These are phyloP conservation scores for Cichlasoma orientale DNA, from an alignment of 2,797 vertebrate genomes.

Conservation along the genomic window DNA sequence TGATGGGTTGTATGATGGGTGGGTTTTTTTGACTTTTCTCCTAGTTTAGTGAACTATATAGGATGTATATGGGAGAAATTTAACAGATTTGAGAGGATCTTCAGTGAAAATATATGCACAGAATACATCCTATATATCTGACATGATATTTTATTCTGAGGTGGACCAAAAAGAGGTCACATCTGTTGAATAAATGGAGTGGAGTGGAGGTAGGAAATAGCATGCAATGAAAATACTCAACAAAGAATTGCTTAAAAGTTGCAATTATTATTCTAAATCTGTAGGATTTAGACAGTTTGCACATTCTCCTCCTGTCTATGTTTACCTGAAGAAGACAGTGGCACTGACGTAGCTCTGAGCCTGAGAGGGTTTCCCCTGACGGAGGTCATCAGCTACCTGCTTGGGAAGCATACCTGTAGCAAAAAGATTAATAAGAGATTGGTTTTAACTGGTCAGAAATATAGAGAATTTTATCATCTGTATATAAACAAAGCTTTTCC, in stretches of 20 bases:
- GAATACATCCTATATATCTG: no score
- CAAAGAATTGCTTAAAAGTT: neutral
- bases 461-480: neutral
- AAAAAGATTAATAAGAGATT: neutral
- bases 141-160: neutral
- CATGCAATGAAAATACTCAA: neutral
- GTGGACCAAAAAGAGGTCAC: no score
- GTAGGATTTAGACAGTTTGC: neutral
- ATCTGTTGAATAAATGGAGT: neutral
- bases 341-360: constrained; percentile 87
- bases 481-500: neutral
- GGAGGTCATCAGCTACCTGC: constrained; percentile 87
- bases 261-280: neutral
- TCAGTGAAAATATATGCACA: neutral
- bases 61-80: no score
- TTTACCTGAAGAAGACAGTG: constrained; percentile 89
- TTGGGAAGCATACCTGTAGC: constrained; percentile 85
- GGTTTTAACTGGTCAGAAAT: neutral
- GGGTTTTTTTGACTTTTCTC: neutral
- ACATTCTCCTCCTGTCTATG: neutral
- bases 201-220: neutral
- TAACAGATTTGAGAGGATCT: no score
- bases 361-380: constrained; percentile 81
- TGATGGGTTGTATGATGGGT: no score
- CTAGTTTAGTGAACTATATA: neutral